Conservation (phyloP, 2,888 invertebrate species). For the Acleris sparsana region DNA sequence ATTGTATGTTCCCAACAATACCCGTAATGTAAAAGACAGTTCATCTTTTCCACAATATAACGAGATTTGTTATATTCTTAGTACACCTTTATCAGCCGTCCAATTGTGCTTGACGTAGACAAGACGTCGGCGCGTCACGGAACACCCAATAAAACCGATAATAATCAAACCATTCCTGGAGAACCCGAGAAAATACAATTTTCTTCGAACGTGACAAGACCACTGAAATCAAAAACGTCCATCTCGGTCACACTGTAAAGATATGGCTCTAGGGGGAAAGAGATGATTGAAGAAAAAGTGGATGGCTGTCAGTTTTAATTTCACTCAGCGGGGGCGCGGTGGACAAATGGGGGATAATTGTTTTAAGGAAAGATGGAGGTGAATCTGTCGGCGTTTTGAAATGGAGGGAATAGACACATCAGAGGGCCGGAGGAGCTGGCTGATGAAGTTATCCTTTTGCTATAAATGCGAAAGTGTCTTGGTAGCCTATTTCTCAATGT, state of each 20-base stretch:
- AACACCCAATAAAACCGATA: slow-evolving; percentile 2
- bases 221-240: background rate
- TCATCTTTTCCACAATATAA: too few relatives aligned
- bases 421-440: too few relatives aligned
- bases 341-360: slow-evolving; percentile 8
- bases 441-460: too few relatives aligned
- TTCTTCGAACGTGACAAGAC: slow-evolving; percentile 3
- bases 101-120: background rate
- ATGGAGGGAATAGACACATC: too few relatives aligned
- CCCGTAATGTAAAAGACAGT: too few relatives aligned
- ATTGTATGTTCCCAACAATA: too few relatives aligned
- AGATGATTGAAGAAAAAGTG: slow-evolving; percentile 10
- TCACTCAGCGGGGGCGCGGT: background rate
- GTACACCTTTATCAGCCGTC: background rate
- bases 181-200: slow-evolving; percentile 13
- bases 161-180: slow-evolving; percentile 1
- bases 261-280: background rate
- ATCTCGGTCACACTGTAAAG: background rate
- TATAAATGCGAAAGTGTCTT: too few relatives aligned
- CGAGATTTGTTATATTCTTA: too few relatives aligned
- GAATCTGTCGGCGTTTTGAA: slow-evolving; percentile 2
- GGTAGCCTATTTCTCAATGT: too few relatives aligned
- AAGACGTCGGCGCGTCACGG: background rate
- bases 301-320: slow-evolving; percentile 25
- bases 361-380: slow-evolving; percentile 7